A percentile compares a stretch with the other conserved stretches of the same genome.
phyloP scores from a whole-genome alignment of 2,797 vertebrate genomes.

The Dermochelys coriacea region DNA sequence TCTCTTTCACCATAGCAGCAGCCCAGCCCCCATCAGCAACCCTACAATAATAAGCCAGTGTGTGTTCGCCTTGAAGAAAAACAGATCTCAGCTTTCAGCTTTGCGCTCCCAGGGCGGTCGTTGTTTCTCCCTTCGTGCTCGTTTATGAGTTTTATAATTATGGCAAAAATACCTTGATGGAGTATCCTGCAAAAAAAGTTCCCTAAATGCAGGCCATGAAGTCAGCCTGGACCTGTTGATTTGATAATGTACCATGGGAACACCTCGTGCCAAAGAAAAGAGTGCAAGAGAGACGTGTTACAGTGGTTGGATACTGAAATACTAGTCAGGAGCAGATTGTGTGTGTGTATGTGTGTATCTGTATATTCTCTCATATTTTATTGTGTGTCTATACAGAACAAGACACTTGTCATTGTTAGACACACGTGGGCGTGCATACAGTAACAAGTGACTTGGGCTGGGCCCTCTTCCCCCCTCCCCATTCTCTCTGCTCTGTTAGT shows the following conservation, averaged over 20 bases:
- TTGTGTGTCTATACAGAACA: background rate
- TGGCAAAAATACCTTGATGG: background rate
- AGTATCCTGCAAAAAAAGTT: background rate
- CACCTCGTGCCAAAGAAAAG: background rate
- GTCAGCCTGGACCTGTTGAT: background rate
- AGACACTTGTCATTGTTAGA: background rate
- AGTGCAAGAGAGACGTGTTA: background rate
- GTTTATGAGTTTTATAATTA: background rate
- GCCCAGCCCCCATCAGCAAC: slow-evolving; percentile 24
- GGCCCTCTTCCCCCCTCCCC: background rate
- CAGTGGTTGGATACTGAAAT: background rate
- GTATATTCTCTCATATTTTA: background rate
- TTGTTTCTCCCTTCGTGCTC: background rate
- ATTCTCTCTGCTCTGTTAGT: background rate
- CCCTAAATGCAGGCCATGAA: background rate
- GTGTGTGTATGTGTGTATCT: too few relatives aligned
- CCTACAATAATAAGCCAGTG: background rate
- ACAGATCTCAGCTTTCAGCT: background rate
- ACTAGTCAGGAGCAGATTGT: background rate
- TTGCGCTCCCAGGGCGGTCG: background rate
- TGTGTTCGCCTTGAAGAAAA: slow-evolving; percentile 2
- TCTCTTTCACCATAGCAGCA: background rate
- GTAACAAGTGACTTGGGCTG: background rate
- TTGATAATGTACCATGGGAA: background rate
- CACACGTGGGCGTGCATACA: background rate